Evolutionary conservation across 2,888 invertebrate species (phyloP), one percentile per base, ranked within the genome.

Genomic region (Troides aeacus): DNA sequence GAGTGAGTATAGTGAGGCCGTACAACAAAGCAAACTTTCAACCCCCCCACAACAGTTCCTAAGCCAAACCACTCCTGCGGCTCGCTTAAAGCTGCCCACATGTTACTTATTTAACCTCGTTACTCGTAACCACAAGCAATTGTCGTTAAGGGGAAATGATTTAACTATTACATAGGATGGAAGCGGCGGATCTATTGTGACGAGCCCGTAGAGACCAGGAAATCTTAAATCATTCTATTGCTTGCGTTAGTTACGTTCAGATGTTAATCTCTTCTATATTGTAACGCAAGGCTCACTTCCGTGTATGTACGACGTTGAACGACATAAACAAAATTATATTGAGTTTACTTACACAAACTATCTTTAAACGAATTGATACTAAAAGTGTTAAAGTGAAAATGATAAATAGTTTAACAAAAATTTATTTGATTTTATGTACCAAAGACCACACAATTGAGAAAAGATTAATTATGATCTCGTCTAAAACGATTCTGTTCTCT

Each of bases 191-290:
- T 79, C 76, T 77, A 81, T 84, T 82, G 80, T 81, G 79, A 80
- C 77, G 77, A 74, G 76, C 74, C 76, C 78, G 74, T 74, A 74
- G 76, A 72, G 74, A 76, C 73, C 77, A 78, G 80, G 81, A 83
- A 75, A 80, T 82, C 77, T 81, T 78, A 76, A 79, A 81, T 82
- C 80, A 79, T 82, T 80, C 78, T 79, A 81, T 83, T 81, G 80
- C 79, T 78, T 77, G 77, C 77, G 79, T 79, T 77, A 79, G 79
- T 79, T 77, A 79, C 75, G 74, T 75, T 75, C 75, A 72, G 73
- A 74, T 74, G 70, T 64, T 68, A 64, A 68, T 66, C 70, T 66
- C 63, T 70, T 70, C 66, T 56, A 70, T 66, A 70, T 62, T 62
- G 66, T 70, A 70, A 59, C 15, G 63, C 66, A 53, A 39, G 63